phyloP scores from a whole-genome alignment of 2,797 vertebrate genomes.

The Tachyglossus aculeatus region DNA sequence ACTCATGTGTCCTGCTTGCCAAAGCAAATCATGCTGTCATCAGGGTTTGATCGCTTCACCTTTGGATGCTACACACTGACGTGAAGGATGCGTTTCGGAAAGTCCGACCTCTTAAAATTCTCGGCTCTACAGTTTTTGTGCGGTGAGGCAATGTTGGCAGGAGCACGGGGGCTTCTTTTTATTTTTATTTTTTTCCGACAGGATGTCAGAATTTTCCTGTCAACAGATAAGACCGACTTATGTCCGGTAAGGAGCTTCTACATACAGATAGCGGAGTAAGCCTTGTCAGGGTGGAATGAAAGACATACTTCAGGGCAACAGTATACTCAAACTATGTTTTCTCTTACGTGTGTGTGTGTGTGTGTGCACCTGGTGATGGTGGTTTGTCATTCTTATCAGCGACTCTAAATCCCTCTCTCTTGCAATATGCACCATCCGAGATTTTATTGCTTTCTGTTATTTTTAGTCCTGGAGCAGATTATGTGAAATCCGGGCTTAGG shows the following conservation, averaged over 20 bases:
- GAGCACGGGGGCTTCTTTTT: too few relatives aligned
- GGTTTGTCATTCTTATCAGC: constrained; percentile 31
- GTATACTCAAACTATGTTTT: constrained; percentile 25
- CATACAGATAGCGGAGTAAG: constrained; percentile 36
- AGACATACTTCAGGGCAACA: constrained; percentile 44
- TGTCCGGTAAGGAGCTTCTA: constrained; percentile 66
- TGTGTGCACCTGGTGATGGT: constrained; percentile 54
- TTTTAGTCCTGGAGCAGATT: constrained; percentile 60
- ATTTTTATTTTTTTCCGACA: constrained; percentile 51
- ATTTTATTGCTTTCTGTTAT: constrained; percentile 65
- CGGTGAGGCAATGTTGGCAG: too few relatives aligned
- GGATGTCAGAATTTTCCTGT: constrained; percentile 52
- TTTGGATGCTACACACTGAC: too few relatives aligned
- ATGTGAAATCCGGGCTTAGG: constrained; percentile 68
- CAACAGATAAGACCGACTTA: constrained; percentile 61
- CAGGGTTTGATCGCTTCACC: too few relatives aligned
- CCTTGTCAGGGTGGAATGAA: constrained; percentile 64
- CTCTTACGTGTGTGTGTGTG: too few relatives aligned
- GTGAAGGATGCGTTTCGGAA: too few relatives aligned
- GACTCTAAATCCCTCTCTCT: constrained; percentile 28
- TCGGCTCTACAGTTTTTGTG: too few relatives aligned
- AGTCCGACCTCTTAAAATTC: too few relatives aligned
- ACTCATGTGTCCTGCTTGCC: too few relatives aligned
- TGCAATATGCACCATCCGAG: constrained; percentile 50
- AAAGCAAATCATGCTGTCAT: too few relatives aligned